phyloP scores from a whole-genome alignment of 1,140 invertebrate species.

The Grapholita molesta region DNA sequence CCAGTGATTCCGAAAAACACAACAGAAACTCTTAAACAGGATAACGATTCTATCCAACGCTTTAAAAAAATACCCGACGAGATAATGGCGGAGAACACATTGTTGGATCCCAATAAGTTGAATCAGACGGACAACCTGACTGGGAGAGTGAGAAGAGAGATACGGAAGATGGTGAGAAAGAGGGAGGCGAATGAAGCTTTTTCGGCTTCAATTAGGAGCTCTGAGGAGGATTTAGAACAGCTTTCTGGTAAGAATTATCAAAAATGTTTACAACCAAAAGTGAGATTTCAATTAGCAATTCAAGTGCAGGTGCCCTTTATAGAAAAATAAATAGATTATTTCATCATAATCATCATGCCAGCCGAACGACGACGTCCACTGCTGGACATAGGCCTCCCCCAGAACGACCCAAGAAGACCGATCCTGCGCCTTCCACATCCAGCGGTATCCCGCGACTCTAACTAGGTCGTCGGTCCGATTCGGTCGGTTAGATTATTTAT shows the following conservation, averaged over 20 bases:
- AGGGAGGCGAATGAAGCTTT: conserved; percentile 49
- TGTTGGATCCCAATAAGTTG: conserved; percentile 43
- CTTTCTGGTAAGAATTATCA: conserved; percentile 40
- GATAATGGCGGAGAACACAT: conserved; percentile 47
- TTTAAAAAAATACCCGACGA: conserved; percentile 43
- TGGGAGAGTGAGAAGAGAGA: conserved; percentile 42
- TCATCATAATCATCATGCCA: too few relatives aligned
- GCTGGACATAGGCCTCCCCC: too few relatives aligned
- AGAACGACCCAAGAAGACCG: too few relatives aligned
- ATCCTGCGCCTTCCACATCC: too few relatives aligned
- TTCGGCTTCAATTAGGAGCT: conserved; percentile 35
- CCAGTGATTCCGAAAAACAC: conserved; percentile 49
- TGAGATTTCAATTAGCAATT: too few relatives aligned
- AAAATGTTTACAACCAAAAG: too few relatives aligned
- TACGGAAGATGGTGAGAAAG: conserved; percentile 38
- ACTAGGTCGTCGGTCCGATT: too few relatives aligned
- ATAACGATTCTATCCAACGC: conserved; percentile 37
- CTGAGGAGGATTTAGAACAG: conserved; percentile 39
- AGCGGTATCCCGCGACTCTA: too few relatives aligned
- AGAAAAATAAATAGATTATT: too few relatives aligned
- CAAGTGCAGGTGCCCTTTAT: too few relatives aligned
- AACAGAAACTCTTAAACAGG: conserved; percentile 40
- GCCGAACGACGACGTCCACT: too few relatives aligned
- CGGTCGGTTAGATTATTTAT: too few relatives aligned
- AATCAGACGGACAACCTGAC: conserved; percentile 43